phyloP scores from a whole-genome alignment of 2,888 invertebrate species.

The Cosmia trapezina region DNA sequence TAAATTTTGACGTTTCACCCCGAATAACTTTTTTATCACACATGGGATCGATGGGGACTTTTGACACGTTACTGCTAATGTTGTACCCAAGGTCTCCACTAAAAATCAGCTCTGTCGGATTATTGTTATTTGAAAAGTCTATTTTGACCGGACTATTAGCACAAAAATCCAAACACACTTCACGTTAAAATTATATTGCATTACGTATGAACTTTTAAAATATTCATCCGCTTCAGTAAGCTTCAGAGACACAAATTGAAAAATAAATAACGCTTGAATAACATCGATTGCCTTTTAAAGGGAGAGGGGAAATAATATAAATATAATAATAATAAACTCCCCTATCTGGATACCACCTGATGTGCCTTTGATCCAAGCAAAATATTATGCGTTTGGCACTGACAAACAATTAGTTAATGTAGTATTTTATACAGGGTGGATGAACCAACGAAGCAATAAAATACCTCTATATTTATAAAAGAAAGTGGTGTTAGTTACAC shows the following conservation, averaged over 20 bases:
- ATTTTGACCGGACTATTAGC: too few relatives aligned
- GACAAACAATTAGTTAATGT: conserved; percentile 77
- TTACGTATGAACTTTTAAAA: conserved; percentile 19
- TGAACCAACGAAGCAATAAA: neutral
- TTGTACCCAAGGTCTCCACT: too few relatives aligned
- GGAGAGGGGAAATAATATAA: conserved; percentile 63
- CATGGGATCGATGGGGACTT: too few relatives aligned
- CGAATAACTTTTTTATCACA: too few relatives aligned
- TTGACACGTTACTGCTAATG: too few relatives aligned
- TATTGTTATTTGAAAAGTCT: too few relatives aligned
- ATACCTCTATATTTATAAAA: too few relatives aligned
- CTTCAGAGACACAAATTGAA: conserved; percentile 52
- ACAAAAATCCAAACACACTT: neutral
- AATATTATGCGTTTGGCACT: conserved; percentile 74
- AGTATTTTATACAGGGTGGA: conserved; percentile 46
- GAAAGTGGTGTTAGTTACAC: too few relatives aligned
- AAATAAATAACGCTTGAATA: conserved; percentile 53
- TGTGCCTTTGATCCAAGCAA: conserved; percentile 80
- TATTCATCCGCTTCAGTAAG: conserved; percentile 14
- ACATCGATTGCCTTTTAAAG: conserved; percentile 65
- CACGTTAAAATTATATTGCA: neutral
- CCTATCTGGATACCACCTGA: conserved; percentile 73
- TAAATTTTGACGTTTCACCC: too few relatives aligned
- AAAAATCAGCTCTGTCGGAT: too few relatives aligned
- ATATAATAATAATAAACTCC: conserved; percentile 64